Percentiles rank a stretch among this genome's conserved stretches.
These are phyloP conservation scores for Periplaneta americana DNA, from an alignment of 1,140 invertebrate species.

Conservation along the genomic window DNA sequence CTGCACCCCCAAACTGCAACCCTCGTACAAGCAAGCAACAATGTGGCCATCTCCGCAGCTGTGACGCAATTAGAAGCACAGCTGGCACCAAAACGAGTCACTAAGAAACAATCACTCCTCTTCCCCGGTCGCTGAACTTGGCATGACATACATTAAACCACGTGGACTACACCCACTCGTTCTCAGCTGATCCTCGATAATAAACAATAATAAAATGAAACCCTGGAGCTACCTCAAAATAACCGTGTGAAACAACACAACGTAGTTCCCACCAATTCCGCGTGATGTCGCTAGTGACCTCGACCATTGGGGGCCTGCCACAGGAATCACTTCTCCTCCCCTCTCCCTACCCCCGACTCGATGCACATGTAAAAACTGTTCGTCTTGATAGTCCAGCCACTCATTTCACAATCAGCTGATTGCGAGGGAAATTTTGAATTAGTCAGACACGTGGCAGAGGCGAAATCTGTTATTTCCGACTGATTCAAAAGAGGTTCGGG, in stretches of 20 bases:
- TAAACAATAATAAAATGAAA: slow-evolving; percentile 13
- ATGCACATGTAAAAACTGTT: slow-evolving; percentile 15
- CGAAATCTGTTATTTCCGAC: not conserved
- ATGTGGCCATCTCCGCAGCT: no score
- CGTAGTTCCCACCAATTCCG: not conserved
- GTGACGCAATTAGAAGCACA: no score
- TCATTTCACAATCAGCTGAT: slow-evolving; percentile 17
- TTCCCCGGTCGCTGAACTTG: not conserved
- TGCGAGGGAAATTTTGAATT: slow-evolving; percentile 13
- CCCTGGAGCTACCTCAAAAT: slow-evolving; percentile 2
- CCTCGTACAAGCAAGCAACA: no score
- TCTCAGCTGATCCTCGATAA: slow-evolving; percentile 12
- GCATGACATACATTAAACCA: not conserved
- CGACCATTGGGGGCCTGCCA: not conserved
- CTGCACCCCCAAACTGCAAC: no score
- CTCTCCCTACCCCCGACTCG: not conserved
- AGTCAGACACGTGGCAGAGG: slow-evolving; percentile 5
- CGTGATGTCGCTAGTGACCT: slow-evolving; percentile 8
- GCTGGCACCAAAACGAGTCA: no score
- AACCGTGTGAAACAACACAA: not conserved
- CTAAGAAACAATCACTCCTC: not conserved
- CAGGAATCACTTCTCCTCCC: slow-evolving; percentile 6
- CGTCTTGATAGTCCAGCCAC: slow-evolving; percentile 12
- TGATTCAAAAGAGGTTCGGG: not conserved
- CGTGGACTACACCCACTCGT: slow-evolving; percentile 1